Evolutionary conservation across 2,888 invertebrate genomes (phyloP).

Genomic region (Hoplodrina ambigua): DNA sequence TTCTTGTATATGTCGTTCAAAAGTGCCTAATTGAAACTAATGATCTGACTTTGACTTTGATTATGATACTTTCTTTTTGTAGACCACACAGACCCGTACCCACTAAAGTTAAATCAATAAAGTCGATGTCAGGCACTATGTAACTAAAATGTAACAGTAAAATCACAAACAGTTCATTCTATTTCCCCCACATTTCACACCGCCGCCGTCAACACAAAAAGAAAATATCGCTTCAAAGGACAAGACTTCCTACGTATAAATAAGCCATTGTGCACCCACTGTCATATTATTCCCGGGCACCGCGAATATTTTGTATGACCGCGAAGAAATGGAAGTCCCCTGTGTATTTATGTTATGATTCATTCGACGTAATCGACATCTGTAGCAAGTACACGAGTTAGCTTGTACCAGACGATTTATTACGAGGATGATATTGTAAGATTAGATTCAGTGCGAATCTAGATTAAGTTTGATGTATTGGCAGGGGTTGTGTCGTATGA

Average conservation of each 20-base stretch:
- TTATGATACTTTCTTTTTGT: no score
- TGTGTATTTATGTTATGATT: constrained; percentile 61
- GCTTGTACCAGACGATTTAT: constrained; percentile 48
- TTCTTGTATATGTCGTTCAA: no score
- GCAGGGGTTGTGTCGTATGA: neutral
- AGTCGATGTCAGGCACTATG: no score
- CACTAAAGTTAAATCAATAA: no score
- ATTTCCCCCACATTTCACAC: constrained; percentile 28
- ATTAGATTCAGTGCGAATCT: constrained; percentile 34
- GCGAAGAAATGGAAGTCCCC: constrained; percentile 54
- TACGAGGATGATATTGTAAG: constrained; percentile 40
- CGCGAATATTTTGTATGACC: constrained; percentile 58
- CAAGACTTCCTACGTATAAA: constrained; percentile 48
- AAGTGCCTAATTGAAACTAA: no score
- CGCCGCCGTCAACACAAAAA: constrained; percentile 28
- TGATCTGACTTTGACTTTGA: no score
- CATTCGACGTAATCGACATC: constrained; percentile 59
- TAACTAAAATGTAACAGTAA: neutral
- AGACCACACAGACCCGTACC: no score
- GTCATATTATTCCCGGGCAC: constrained; percentile 58
- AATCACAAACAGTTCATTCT: neutral
- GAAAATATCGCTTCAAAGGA: constrained; percentile 41
- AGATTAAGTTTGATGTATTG: constrained; percentile 38
- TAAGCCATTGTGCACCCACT: constrained; percentile 56
- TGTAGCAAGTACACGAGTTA: constrained; percentile 40